Conservation (phyloP, 2,113 vertebrate species). For the Antechinus stuartii region DNA sequence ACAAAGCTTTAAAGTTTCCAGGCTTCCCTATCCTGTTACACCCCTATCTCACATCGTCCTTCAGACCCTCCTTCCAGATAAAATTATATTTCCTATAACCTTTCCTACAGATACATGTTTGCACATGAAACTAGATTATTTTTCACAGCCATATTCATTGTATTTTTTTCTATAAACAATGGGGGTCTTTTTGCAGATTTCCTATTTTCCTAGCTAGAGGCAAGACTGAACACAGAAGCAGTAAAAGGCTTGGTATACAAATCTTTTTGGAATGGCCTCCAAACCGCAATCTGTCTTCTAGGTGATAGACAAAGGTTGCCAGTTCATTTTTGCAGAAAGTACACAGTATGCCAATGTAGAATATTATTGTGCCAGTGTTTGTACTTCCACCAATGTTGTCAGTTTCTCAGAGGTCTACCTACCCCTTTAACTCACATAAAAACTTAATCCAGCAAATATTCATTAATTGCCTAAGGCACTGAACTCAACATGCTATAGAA, state of each 20-base stretch:
- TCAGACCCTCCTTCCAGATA: too few relatives aligned
- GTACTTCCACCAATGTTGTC: background rate
- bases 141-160: background rate
- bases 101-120: too few relatives aligned
- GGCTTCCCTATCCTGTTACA: too few relatives aligned
- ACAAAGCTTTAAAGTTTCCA: too few relatives aligned
- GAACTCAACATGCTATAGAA: background rate
- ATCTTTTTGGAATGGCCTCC: background rate
- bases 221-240: background rate
- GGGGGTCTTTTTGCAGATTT: background rate
- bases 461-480: background rate
- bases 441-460: background rate
- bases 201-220: background rate
- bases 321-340: background rate
- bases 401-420: background rate
- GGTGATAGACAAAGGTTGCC: background rate
- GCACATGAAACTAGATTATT: too few relatives aligned
- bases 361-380: background rate
- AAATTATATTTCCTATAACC: too few relatives aligned
- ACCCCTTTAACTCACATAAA: background rate
- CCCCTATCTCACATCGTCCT: too few relatives aligned
- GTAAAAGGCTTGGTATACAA: background rate
- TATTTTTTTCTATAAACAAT: background rate
- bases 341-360: background rate
- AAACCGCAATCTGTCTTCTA: background rate